Evolutionary conservation across 2,113 vertebrate genomes (phyloP).

Genomic region (Marmota flaviventris): DNA sequence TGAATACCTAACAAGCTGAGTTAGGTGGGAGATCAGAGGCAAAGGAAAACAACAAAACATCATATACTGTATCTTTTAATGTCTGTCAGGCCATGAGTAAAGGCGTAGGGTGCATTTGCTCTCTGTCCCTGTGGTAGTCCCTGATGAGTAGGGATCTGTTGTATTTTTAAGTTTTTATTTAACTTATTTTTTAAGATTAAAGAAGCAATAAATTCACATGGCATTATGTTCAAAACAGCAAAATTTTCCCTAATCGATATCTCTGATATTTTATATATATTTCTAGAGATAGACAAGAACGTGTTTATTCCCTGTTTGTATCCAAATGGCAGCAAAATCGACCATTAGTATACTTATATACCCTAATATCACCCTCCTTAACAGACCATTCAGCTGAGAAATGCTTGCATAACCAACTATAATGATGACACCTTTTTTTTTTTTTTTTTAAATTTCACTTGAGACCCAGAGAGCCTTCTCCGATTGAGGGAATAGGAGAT

Average conservation of each 20-base stretch:
- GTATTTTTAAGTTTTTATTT: background rate
- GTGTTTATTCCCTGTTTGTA: constrained; percentile 9
- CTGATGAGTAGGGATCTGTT: background rate
- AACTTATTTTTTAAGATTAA: background rate
- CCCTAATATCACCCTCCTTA: background rate
- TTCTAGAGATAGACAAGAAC: background rate
- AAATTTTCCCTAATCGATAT: background rate
- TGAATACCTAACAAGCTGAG: too few relatives aligned
- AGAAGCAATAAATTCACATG: background rate
- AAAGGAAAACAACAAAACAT: too few relatives aligned
- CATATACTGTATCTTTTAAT: too few relatives aligned
- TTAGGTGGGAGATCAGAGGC: too few relatives aligned
- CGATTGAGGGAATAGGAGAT: background rate
- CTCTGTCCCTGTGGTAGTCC: too few relatives aligned
- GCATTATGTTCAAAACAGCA: background rate
- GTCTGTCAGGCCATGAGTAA: too few relatives aligned
- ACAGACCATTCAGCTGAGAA: background rate
- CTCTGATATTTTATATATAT: background rate
- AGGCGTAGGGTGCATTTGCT: too few relatives aligned
- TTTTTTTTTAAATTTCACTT: background rate
- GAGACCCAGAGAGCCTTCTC: background rate
- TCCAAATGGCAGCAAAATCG: background rate
- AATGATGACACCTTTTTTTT: background rate
- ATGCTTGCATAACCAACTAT: background rate
- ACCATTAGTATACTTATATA: background rate